Evolutionary conservation across 1,140 invertebrate genomes (phyloP).

Genomic region (Drosophila willistoni): DNA sequence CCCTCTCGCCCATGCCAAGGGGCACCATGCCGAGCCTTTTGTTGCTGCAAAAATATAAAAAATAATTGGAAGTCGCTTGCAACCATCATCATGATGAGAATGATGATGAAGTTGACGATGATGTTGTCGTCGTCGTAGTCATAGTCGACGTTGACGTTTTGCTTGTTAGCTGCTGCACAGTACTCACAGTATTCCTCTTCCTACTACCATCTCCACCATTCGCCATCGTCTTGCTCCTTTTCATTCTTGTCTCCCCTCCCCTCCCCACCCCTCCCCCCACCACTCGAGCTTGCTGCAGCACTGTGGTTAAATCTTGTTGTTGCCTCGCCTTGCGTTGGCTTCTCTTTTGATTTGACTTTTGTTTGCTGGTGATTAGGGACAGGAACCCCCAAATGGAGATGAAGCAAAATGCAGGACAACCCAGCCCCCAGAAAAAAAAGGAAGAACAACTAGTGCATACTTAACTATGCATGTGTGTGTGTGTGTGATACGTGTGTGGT

Average conservation of each 20-base stretch:
- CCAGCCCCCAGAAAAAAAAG: background rate
- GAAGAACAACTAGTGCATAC: slow-evolving; percentile 6
- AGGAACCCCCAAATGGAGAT: slow-evolving; percentile 23
- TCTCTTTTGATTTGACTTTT: slow-evolving; percentile 79
- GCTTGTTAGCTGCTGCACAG: slow-evolving; percentile 69
- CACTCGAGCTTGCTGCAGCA: background rate
- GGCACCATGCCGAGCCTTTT: slow-evolving; percentile 54
- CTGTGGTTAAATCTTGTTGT: slow-evolving; percentile 60
- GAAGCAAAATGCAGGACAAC: slow-evolving; percentile 10
- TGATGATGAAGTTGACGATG: slow-evolving; percentile 38
- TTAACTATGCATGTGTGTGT: slow-evolving; percentile 8
- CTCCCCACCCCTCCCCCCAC: background rate
- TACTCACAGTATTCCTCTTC: slow-evolving; percentile 2
- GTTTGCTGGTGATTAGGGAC: slow-evolving; percentile 76
- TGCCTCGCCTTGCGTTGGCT: slow-evolving; percentile 44
- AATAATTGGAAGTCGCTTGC: slow-evolving; percentile 79
- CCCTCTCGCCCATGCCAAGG: slow-evolving; percentile 21
- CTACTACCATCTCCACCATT: too few species aligned
- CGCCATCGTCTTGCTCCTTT: background rate
- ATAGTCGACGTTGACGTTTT: slow-evolving; percentile 66
- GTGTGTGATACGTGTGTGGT: background rate
- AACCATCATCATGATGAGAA: slow-evolving; percentile 44
- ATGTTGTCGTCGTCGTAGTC: slow-evolving; percentile 50
- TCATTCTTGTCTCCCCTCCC: background rate
- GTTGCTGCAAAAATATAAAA: slow-evolving; percentile 76